Evolutionary conservation across 2,888 invertebrate genomes (phyloP).

Genomic region (Ectemnius lituratus): DNA sequence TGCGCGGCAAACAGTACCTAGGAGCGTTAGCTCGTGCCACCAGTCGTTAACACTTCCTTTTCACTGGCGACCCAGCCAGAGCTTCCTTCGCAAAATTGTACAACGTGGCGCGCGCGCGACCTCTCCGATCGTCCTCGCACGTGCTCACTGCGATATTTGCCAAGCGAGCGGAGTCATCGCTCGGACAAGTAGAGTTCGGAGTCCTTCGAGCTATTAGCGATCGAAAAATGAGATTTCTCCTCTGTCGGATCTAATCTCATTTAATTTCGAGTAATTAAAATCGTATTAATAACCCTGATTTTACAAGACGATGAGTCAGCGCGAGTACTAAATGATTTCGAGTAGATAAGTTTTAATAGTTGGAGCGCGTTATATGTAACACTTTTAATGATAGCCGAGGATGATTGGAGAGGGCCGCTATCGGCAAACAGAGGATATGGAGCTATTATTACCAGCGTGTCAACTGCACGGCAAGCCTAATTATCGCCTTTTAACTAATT

Average conservation of each 20-base stretch:
- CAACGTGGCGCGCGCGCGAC: no score
- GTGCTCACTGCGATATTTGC: no score
- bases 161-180: no score
- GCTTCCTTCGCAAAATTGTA: no score
- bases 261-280: no score
- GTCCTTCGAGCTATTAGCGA: no score
- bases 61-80: neutral
- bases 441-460: constrained; percentile 5
- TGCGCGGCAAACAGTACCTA: constrained; percentile 68
- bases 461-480: constrained; percentile 27
- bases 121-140: no score
- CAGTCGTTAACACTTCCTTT: constrained; percentile 65
- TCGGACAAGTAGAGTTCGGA: no score
- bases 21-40: constrained; percentile 64
- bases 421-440: neutral
- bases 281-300: no score
- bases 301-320: neutral
- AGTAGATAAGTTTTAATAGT: constrained; percentile 39
- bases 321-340: constrained; percentile 20
- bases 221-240: no score
- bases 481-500: constrained; percentile 53
- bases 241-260: no score
- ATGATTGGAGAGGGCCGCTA: neutral
- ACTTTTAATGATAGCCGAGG: neutral
- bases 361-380: neutral